These are phyloP conservation scores for Zoanthus gigantus DNA, from an alignment of 92 coral and sea anemone species.

Conservation along the genomic window DNA sequence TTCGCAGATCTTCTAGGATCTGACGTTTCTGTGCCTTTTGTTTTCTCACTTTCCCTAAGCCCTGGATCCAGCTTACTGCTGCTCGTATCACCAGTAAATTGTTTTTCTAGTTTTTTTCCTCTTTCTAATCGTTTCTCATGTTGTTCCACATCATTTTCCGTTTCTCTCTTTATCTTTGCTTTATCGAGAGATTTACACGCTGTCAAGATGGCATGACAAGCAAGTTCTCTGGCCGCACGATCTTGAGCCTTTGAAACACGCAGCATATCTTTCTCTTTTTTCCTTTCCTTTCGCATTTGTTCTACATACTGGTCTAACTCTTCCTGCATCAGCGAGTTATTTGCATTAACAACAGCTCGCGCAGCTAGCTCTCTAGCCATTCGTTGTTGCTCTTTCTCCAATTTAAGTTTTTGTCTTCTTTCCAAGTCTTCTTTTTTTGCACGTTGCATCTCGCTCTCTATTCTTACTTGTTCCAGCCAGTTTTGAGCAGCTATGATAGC, in stretches of 20 bases:
- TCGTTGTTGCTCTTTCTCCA: conserved; percentile 30
- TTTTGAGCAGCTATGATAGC: conserved; percentile 80
- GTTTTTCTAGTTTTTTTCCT: neutral
- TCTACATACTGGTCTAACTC: conserved; percentile 38
- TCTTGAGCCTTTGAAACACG: conserved; percentile 36
- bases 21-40: neutral
- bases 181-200: conserved; percentile 59
- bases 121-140: neutral
- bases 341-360: conserved; percentile 55
- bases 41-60: neutral
- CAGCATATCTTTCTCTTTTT: neutral
- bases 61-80: neutral
- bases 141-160: neutral
- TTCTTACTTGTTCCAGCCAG: conserved; percentile 59
- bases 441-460: conserved; percentile 31
- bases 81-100: neutral
- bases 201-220: conserved; percentile 50
- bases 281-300: conserved; percentile 9
- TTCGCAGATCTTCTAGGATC: neutral
- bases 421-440: conserved; percentile 45
- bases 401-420: conserved; percentile 5
- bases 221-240: conserved; percentile 48
- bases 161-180: conserved; percentile 27
- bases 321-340: conserved; percentile 45
- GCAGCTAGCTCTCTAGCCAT: conserved; percentile 46